A percentile compares a stretch with the other conserved stretches of the same genome.
These are phyloP conservation scores for Zaprionus bogoriensis DNA, from an alignment of 2,888 invertebrate genomes.

Conservation along the genomic window DNA sequence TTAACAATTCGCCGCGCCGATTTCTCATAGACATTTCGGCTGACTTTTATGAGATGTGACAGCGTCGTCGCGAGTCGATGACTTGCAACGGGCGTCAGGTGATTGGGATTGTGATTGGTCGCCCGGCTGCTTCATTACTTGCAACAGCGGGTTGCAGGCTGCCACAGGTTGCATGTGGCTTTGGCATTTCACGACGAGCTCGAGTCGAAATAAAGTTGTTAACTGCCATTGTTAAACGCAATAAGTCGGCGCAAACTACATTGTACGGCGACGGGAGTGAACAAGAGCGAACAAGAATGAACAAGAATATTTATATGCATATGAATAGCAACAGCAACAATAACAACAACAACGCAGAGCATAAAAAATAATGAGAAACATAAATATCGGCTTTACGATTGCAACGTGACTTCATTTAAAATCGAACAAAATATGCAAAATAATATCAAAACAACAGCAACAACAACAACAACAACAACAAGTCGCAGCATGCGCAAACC, in stretches of 20 bases:
- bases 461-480: conserved; percentile 14
- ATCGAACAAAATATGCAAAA: conserved; percentile 77
- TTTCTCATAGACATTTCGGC: conserved; percentile 69
- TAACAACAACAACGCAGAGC: conserved; percentile 38
- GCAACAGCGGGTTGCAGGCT: conserved; percentile 16
- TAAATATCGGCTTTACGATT: conserved; percentile 68
- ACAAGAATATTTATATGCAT: conserved; percentile 38
- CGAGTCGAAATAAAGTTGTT: conserved; percentile 74
- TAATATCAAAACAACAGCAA: conserved; percentile 47
- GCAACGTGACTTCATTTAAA: conserved; percentile 80
- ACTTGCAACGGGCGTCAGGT: too few species aligned
- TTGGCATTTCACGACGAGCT: conserved; percentile 54
- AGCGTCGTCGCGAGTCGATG: too few species aligned
- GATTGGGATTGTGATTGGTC: too few species aligned
- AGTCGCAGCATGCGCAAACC: background rate
- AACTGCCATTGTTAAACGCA: conserved; percentile 69
- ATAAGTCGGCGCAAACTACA: conserved; percentile 43
- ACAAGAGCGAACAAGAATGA: conserved; percentile 20
- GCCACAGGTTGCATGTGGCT: conserved; percentile 40
- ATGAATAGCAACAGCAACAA: conserved; percentile 19
- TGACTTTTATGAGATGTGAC: conserved; percentile 71
- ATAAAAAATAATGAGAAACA: conserved; percentile 65
- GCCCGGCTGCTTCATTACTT: too few species aligned
- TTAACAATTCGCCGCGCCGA: conserved; percentile 60
- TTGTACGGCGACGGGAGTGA: conserved; percentile 17